phyloP scores from a whole-genome alignment of 2,113 vertebrate species.

The Gobiocypris rarus region DNA sequence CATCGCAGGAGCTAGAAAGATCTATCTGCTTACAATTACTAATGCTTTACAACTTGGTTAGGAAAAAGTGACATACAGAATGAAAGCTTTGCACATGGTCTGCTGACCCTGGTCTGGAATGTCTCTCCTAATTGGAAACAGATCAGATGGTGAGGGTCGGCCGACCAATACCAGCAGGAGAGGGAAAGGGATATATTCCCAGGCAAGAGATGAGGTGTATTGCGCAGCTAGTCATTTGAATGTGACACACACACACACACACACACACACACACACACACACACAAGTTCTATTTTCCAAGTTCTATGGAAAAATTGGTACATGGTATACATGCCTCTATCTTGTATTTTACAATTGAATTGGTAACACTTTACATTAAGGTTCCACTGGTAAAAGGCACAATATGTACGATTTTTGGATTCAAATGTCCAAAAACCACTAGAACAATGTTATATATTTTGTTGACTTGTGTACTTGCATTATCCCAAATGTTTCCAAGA shows the following conservation, averaged over 20 bases:
- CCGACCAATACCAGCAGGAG: constrained; percentile 24
- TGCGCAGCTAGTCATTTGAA: neutral
- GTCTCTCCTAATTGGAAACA: constrained; percentile 60
- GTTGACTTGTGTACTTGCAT: too few species aligned
- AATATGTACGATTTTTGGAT: too few species aligned
- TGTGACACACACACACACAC: neutral
- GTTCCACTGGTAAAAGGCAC: too few species aligned
- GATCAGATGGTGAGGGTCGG: constrained; percentile 48
- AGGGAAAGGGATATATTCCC: constrained; percentile 38
- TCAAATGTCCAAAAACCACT: too few species aligned
- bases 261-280: too few species aligned
- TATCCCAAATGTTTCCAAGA: too few species aligned
- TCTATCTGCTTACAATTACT: constrained; percentile 63
- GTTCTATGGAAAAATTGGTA: neutral
- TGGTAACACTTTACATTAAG: too few species aligned
- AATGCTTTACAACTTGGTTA: constrained; percentile 64
- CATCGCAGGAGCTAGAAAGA: constrained; percentile 40
- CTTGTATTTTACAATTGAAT: neutral
- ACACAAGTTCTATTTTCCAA: too few species aligned
- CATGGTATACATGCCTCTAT: neutral
- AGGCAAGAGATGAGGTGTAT: neutral
- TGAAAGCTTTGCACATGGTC: constrained; percentile 58
- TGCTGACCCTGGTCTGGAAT: constrained; percentile 59
- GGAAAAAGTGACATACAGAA: constrained; percentile 59
- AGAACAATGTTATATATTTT: too few species aligned